These are phyloP conservation scores for Carcharodon carcharias DNA, from an alignment of 2,797 vertebrate species.

Conservation along the genomic window DNA sequence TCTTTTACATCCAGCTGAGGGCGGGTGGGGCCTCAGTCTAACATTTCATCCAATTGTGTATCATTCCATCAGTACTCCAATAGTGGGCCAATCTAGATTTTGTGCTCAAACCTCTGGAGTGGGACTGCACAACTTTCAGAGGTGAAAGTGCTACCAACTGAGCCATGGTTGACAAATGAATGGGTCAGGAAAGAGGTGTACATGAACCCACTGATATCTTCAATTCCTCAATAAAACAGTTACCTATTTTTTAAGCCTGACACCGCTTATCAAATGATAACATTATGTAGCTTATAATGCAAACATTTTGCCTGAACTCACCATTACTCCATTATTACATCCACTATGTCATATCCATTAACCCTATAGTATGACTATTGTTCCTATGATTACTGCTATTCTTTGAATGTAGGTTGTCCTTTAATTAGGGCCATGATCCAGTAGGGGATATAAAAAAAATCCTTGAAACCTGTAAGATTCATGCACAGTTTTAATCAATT, in stretches of 20 bases:
- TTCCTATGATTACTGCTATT: not conserved
- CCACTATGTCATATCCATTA: not conserved
- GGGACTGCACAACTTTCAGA: not conserved
- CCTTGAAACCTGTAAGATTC: not conserved
- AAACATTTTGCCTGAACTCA: not conserved
- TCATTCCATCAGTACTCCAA: not conserved
- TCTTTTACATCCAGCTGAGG: not conserved
- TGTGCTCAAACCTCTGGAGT: not conserved
- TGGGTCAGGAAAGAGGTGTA: not conserved
- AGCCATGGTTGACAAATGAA: not conserved
- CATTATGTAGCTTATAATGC: not conserved
- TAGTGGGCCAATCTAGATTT: not conserved
- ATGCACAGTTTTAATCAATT: too few species aligned
- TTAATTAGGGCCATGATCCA: not conserved
- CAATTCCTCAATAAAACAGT: not conserved
- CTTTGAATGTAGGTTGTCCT: not conserved
- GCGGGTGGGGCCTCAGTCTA: not conserved
- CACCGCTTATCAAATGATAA: not conserved
- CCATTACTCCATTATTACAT: not conserved
- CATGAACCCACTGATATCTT: not conserved
- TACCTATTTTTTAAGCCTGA: not conserved
- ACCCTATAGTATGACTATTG: not conserved
- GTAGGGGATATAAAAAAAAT: too few species aligned
- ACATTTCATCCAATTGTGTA: not conserved
- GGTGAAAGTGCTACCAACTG: not conserved